Evolutionary conservation across 2,797 vertebrate genomes (phyloP).

Genomic region (Emys orbicularis): DNA sequence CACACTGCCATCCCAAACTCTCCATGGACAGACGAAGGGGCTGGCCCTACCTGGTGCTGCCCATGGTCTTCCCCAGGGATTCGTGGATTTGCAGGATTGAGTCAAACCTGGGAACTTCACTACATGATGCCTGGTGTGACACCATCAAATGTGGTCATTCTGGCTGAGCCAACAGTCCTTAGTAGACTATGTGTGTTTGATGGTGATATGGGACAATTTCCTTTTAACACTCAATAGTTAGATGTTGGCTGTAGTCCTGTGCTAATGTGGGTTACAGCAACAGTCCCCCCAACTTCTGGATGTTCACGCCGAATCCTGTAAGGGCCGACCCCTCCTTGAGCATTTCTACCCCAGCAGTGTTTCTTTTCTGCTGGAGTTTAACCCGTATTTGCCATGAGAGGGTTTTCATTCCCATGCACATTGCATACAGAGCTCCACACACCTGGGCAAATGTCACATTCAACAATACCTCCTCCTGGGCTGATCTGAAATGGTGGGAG

Average conservation of each 20-base stretch:
- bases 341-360: not conserved
- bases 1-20: too few species aligned
- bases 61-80: too few species aligned
- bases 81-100: too few species aligned
- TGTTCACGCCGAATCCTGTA: not conserved
- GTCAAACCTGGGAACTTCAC: too few species aligned
- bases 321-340: not conserved
- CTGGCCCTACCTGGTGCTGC: too few species aligned
- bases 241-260: not conserved
- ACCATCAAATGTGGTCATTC: too few species aligned
- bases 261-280: not conserved
- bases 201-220: too few species aligned
- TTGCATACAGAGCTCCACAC: not conserved
- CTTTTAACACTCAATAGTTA: not conserved
- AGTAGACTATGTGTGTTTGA: too few species aligned
- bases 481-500: not conserved
- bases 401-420: not conserved
- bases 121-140: too few species aligned
- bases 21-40: too few species aligned
- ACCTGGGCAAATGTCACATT: not conserved
- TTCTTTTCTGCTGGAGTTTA: not conserved
- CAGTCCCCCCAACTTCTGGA: not conserved
- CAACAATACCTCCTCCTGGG: not conserved
- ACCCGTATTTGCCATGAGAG: constrained; percentile 13
- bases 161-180: too few species aligned